phyloP scores from a whole-genome alignment of 2,888 invertebrate genomes.

The Xestia rhomboidea region DNA sequence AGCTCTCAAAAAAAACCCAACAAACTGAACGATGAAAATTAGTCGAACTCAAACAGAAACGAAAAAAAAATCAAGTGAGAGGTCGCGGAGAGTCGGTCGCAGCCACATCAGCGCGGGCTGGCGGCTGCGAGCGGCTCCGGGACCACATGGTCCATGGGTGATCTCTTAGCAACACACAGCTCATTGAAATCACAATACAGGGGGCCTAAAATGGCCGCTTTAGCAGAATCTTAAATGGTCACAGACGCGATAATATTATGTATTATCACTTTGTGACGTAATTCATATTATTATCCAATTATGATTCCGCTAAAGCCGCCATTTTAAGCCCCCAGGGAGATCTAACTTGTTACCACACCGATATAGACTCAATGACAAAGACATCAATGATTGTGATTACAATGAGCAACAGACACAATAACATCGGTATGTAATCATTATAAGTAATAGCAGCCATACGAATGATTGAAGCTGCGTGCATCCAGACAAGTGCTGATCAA shows the following conservation, averaged over 20 bases:
- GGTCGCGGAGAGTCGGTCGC: slow-evolving; percentile 72
- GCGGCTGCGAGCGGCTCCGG: slow-evolving; percentile 70
- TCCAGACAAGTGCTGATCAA: background rate
- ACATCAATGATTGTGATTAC: slow-evolving; percentile 38
- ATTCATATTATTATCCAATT: too few relatives aligned
- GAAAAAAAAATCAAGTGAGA: slow-evolving; percentile 67
- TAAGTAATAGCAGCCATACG: slow-evolving; percentile 23
- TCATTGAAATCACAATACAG: slow-evolving; percentile 44
- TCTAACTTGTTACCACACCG: background rate
- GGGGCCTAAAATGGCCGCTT: too few relatives aligned
- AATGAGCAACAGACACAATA: slow-evolving; percentile 23
- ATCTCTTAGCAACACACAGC: slow-evolving; percentile 39
- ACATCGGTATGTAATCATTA: slow-evolving; percentile 3
- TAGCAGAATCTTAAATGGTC: too few relatives aligned
- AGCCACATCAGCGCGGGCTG: slow-evolving; percentile 47
- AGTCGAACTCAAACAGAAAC: slow-evolving; percentile 71
- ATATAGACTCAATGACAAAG: background rate
- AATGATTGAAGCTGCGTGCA: slow-evolving; percentile 13
- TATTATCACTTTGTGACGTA: too few relatives aligned
- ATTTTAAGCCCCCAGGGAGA: too few relatives aligned
- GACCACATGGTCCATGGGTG: slow-evolving; percentile 77
- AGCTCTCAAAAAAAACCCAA: slow-evolving; percentile 70
- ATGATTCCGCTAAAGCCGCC: too few relatives aligned
- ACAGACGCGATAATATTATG: too few relatives aligned
- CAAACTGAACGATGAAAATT: slow-evolving; percentile 66